phyloP scores from a whole-genome alignment of 2,113 vertebrate genomes.

The Eretmochelys imbricata region DNA sequence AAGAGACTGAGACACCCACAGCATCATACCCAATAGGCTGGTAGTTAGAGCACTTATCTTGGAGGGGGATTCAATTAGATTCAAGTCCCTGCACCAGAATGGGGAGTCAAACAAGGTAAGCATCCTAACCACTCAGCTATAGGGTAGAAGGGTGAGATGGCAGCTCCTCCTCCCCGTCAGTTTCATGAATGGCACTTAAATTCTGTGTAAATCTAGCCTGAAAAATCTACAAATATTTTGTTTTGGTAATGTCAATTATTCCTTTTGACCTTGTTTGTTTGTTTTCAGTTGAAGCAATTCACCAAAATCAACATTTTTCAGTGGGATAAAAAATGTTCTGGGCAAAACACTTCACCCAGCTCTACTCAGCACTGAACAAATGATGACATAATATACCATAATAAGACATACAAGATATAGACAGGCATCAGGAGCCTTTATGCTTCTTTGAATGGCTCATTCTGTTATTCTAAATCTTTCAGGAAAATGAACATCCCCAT shows the following conservation, averaged over 20 bases:
- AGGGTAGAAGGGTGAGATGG: too few species aligned
- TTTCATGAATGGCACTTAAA: background rate
- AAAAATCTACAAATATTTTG: too few species aligned
- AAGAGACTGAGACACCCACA: too few species aligned
- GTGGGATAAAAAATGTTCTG: too few species aligned
- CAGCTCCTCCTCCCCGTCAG: background rate
- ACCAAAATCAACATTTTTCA: too few species aligned
- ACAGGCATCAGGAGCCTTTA: background rate
- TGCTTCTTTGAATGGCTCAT: background rate
- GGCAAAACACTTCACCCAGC: too few species aligned
- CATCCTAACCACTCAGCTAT: too few species aligned
- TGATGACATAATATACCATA: background rate
- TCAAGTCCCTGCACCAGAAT: background rate
- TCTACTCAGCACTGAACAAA: background rate
- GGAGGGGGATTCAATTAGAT: background rate
- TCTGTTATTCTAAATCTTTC: background rate
- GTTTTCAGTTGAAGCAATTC: too few species aligned
- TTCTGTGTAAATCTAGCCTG: too few species aligned
- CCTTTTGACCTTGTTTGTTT: too few species aligned
- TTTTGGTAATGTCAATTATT: too few species aligned
- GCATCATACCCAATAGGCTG: background rate
- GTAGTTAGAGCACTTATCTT: background rate
- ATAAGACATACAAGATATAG: background rate
- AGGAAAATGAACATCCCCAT: background rate
- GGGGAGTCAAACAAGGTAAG: background rate